phyloP scores from a whole-genome alignment of 2,113 vertebrate genomes.

The Oncorhynchus nerka region DNA sequence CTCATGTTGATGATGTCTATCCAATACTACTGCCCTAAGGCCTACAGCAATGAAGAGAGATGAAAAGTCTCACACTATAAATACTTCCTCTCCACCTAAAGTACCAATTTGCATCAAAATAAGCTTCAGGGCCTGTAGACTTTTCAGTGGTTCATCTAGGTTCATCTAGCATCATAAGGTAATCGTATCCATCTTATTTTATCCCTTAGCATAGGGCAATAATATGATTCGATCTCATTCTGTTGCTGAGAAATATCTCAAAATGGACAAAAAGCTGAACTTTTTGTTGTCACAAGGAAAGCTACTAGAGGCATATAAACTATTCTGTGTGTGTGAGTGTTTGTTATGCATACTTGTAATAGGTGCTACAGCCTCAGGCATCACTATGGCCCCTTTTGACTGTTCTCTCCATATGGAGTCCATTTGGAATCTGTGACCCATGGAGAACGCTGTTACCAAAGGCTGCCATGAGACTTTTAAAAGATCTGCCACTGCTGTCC shows the following conservation, averaged over 20 bases:
- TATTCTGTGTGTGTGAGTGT: background rate
- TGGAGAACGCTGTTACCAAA: background rate
- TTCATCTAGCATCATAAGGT: background rate
- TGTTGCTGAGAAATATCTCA: too few species aligned
- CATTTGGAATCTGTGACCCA: constrained; percentile 7
- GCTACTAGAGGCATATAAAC: background rate
- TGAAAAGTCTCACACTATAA: too few species aligned
- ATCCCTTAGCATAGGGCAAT: too few species aligned
- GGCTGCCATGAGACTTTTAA: background rate
- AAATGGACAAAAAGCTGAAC: too few species aligned
- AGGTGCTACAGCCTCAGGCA: constrained; percentile 2
- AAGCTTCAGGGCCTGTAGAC: too few species aligned
- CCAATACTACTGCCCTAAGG: constrained; percentile 25
- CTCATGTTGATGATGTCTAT: constrained; percentile 21
- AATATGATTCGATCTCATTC: too few species aligned
- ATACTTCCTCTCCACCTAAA: constrained; percentile 19
- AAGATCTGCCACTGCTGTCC: background rate
- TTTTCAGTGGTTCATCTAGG: background rate
- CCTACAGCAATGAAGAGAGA: too few species aligned
- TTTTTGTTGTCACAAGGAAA: too few species aligned
- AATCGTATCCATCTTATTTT: too few species aligned
- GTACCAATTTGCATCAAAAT: background rate
- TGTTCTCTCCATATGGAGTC: constrained; percentile 5
- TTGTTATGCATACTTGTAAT: background rate
- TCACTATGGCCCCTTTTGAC: background rate